phyloP scores from a whole-genome alignment of 2,113 vertebrate species.

The Haemorhous mexicanus region DNA sequence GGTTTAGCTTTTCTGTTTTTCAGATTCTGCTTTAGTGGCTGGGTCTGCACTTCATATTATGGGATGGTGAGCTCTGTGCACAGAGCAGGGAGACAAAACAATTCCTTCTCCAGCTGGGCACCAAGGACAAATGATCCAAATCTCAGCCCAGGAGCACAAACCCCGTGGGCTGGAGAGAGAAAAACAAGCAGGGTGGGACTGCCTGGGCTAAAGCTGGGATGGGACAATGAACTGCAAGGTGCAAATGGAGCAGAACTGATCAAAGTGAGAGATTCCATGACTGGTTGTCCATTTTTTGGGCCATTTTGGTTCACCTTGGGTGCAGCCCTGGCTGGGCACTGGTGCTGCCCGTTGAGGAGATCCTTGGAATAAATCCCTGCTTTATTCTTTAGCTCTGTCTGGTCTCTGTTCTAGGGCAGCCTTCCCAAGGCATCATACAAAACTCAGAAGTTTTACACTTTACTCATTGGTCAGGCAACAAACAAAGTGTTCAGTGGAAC shows the following conservation, averaged over 20 bases:
- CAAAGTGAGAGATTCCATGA: rapidly evolving
- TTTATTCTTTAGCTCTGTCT: background rate
- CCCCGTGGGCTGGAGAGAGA: background rate
- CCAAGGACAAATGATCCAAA: background rate
- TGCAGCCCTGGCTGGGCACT: too few relatives aligned
- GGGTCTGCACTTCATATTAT: background rate
- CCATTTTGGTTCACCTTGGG: background rate
- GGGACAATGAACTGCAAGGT: rapidly evolving
- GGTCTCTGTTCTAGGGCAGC: background rate
- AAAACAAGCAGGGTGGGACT: too few relatives aligned
- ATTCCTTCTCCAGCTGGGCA: background rate
- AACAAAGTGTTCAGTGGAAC: background rate
- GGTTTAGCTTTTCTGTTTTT: background rate
- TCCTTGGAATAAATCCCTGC: background rate
- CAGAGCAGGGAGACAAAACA: background rate
- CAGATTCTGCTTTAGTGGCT: background rate
- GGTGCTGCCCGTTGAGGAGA: background rate
- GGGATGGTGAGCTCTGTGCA: background rate
- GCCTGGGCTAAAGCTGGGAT: too few relatives aligned
- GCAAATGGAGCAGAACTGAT: background rate
- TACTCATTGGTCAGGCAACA: background rate
- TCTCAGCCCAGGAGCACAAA: background rate
- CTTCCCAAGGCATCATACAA: background rate
- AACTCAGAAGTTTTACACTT: background rate
- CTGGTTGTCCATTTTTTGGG: background rate